A percentile compares a stretch with the other conserved stretches of the same genome.
Evolutionary conservation across 2,797 vertebrate genomes (phyloP).

Genomic region (Malacoraja senta): DNA sequence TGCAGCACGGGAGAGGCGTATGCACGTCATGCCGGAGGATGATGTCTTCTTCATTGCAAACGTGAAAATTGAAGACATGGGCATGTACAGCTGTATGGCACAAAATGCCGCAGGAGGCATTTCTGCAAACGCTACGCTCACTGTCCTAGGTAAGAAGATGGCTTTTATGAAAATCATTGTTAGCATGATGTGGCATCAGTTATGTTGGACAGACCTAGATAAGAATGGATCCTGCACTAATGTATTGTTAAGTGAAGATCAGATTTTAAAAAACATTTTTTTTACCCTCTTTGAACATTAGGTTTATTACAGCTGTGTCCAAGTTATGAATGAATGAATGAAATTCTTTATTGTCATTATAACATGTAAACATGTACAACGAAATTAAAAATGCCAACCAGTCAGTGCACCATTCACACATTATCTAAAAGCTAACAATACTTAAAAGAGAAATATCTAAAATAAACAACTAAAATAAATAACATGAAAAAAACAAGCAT

Average conservation of each 20-base stretch:
- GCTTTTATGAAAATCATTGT: background rate
- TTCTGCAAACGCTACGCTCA: constrained; percentile 64
- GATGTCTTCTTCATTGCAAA: constrained; percentile 75
- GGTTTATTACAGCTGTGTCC: background rate
- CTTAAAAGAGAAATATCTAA: no score
- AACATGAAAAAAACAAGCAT: no score
- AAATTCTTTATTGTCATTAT: no score
- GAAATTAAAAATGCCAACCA: no score
- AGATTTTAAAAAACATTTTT: background rate
- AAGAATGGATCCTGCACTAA: background rate
- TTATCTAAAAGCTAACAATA: no score
- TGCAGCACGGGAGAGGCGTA: constrained; percentile 69
- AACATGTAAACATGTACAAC: no score
- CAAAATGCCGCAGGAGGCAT: constrained; percentile 64
- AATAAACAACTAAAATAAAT: no score
- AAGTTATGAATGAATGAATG: no score
- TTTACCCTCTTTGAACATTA: background rate
- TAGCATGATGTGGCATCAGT: background rate
- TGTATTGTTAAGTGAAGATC: background rate
- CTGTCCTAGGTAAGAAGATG: constrained; percentile 57
- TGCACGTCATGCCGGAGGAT: constrained; percentile 75
- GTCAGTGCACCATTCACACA: no score
- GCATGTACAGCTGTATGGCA: constrained; percentile 70
- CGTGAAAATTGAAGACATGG: constrained; percentile 74
- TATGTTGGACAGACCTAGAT: background rate